A percentile compares a stretch with the other conserved stretches of the same genome.
Conservation (phyloP, 2,888 invertebrate genomes). For the Eustalomyia histrio region DNA sequence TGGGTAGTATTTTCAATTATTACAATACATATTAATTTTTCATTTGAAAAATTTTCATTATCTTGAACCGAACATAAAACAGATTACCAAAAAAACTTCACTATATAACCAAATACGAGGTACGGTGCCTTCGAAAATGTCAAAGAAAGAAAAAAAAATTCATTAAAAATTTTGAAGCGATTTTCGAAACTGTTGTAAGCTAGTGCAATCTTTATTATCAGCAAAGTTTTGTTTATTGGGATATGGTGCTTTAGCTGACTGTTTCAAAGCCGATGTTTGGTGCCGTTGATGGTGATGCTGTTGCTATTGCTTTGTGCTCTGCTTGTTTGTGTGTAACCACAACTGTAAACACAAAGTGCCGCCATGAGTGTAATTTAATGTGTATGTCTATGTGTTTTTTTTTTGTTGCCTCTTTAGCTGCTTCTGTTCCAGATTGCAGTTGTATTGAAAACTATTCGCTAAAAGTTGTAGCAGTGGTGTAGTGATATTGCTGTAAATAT, state of each 20-base stretch:
- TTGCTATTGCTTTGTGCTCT: not conserved
- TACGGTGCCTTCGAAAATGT: no score
- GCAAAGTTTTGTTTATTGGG: not conserved
- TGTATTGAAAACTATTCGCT: not conserved
- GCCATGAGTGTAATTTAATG: slow-evolving; percentile 34
- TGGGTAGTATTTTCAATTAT: no score
- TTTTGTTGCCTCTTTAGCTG: slow-evolving; percentile 1
- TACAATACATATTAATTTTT: no score
- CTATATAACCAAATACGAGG: no score
- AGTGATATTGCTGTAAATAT: slow-evolving; percentile 17
- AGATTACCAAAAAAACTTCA: no score
- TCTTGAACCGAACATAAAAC: no score
- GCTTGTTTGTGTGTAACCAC: slow-evolving; percentile 21
- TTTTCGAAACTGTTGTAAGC: no score
- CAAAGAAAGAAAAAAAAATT: no score
- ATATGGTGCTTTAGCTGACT: not conserved
- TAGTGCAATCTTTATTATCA: no score
- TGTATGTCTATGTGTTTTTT: slow-evolving; percentile 18
- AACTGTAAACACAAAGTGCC: slow-evolving; percentile 40
- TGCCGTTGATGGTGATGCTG: not conserved
- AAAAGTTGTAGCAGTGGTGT: not conserved
- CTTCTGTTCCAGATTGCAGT: slow-evolving; percentile 9
- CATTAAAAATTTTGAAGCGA: no score
- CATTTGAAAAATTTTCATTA: no score
- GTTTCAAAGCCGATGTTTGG: not conserved